Percentiles rank a stretch among this genome's conserved stretches.
These are phyloP conservation scores for Imbricaverruca yamaguchii DNA, from an alignment of 2,888 invertebrate species.

Conservation along the genomic window DNA sequence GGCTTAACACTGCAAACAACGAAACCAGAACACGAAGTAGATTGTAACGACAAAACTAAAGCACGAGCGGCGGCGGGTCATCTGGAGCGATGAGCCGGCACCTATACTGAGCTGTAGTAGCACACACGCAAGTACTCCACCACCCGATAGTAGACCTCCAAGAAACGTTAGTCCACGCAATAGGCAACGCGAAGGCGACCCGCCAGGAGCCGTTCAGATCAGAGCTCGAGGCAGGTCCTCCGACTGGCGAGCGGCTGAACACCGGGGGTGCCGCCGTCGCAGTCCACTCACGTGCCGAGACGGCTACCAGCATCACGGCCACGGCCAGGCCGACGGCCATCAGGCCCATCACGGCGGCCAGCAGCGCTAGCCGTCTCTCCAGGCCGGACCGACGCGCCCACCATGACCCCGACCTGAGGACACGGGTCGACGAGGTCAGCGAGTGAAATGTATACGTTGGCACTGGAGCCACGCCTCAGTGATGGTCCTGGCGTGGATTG, in stretches of 20 bases:
- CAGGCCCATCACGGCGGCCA: slow-evolving; percentile 52
- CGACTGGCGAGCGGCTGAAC: not conserved
- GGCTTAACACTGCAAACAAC: too few relatives aligned
- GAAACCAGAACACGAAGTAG: too few relatives aligned
- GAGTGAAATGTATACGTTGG: too few relatives aligned
- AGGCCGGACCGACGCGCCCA: slow-evolving; percentile 37
- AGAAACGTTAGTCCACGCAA: not conserved
- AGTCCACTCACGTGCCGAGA: not conserved
- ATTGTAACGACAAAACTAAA: too few relatives aligned
- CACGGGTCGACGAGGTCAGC: not conserved
- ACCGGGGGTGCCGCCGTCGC: not conserved
- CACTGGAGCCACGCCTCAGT: too few relatives aligned
- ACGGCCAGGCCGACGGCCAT: slow-evolving; percentile 55
- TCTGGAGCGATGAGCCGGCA: too few relatives aligned
- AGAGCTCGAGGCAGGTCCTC: not conserved
- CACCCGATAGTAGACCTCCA: not conserved
- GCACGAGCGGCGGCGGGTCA: too few relatives aligned
- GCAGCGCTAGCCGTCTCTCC: slow-evolving; percentile 59
- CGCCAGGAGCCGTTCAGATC: not conserved
- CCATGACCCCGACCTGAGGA: slow-evolving; percentile 23
- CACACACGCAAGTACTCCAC: not conserved
- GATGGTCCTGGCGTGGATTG: too few relatives aligned
- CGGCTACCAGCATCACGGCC: slow-evolving; percentile 48
- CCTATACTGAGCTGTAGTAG: not conserved
- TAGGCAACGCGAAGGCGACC: not conserved